Percentiles rank a stretch among this genome's conserved stretches.
Conservation (phyloP, 1,140 invertebrate species). For the Schlechtendalia chinensis region DNA sequence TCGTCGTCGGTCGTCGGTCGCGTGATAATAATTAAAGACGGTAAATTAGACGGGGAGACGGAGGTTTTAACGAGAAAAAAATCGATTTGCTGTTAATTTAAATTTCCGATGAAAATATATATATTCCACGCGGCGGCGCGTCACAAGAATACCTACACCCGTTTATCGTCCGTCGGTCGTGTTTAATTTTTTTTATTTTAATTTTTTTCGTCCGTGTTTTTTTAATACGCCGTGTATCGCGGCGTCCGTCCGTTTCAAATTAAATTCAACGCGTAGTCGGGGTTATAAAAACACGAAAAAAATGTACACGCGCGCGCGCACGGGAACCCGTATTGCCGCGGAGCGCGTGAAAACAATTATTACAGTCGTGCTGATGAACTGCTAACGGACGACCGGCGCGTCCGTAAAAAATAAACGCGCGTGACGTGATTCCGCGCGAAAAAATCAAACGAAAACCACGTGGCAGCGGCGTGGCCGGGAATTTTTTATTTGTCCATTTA, state of each 20-base stretch:
- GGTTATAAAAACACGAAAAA: background rate
- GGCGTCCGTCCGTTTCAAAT: background rate
- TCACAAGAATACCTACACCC: background rate
- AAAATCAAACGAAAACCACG: no score
- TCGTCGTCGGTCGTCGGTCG: background rate
- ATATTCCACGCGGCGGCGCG: background rate
- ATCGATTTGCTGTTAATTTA: constrained; percentile 45
- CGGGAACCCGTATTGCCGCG: no score
- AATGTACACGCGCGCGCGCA: no score
- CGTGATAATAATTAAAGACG: constrained; percentile 31
- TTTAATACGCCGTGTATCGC: no score
- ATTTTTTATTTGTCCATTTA: no score
- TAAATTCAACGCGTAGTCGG: background rate
- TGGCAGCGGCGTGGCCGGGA: no score
- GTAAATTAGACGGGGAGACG: constrained; percentile 28
- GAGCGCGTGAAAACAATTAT: constrained; percentile 3
- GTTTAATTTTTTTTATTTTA: no score
- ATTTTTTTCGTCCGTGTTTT: no score
- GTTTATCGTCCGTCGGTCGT: background rate
- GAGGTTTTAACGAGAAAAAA: constrained; percentile 18
- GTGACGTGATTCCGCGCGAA: no score
- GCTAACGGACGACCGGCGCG: no score
- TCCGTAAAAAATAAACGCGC: no score
- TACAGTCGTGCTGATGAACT: no score
- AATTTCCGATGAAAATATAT: constrained; percentile 19